Percentiles rank a stretch among this genome's conserved stretches.
Evolutionary conservation across 2,888 invertebrate species (phyloP).

Genomic region (Macrosoma leucophasiata): DNA sequence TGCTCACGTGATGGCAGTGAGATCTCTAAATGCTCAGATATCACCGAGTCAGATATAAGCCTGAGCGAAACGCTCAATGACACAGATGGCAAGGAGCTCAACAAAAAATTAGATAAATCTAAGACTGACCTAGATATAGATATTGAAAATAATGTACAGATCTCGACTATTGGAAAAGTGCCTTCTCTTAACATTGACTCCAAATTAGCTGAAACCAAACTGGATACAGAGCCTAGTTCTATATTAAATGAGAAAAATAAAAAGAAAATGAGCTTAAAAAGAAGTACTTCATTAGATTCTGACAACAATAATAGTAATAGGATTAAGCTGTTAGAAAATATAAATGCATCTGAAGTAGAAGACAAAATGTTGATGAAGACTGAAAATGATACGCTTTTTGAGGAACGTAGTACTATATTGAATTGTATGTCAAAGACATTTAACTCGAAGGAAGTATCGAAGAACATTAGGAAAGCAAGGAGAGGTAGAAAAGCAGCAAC

Average conservation of each 20-base stretch:
- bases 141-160: conserved; percentile 74
- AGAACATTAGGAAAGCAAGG: conserved; percentile 66
- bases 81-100: conserved; percentile 61
- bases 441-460: conserved; percentile 66
- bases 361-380: conserved; percentile 77
- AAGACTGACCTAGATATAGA: conserved; percentile 75
- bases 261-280: conserved; percentile 67
- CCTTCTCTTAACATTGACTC: conserved; percentile 66
- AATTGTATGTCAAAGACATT: conserved; percentile 73
- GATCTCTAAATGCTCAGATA: conserved; percentile 77
- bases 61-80: conserved; percentile 72
- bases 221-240: conserved; percentile 51
- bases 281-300: conserved; percentile 72
- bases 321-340: conserved; percentile 61
- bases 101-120: conserved; percentile 71
- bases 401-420: conserved; percentile 69
- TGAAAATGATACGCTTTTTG: conserved; percentile 74
- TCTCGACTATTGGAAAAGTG: conserved; percentile 72
- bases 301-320: conserved; percentile 76
- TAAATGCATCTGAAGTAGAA: conserved; percentile 71
- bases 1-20: conserved; percentile 76
- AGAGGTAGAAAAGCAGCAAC: conserved; percentile 62
- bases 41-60: conserved; percentile 78
- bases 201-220: conserved; percentile 57
- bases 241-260: conserved; percentile 55